Base-by-base conservation (phyloP, 1,140 invertebrate genomes). In the Aleiodes sp. region DNA sequence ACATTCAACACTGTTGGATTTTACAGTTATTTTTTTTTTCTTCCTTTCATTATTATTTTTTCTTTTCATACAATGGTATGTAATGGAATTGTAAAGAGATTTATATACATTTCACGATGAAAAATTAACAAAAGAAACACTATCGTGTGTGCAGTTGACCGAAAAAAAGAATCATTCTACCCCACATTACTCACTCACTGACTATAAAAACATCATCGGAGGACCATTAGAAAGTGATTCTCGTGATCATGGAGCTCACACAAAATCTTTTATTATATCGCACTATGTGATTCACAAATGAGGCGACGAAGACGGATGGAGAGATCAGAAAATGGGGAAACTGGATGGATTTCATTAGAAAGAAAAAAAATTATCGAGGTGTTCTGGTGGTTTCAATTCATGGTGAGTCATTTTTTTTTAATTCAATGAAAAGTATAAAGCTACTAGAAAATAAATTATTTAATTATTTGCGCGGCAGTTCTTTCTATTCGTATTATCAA, bases 21-120 rank as follows among this genome's bases (percentile, higher is more conserved):
- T n/a, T n/a, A n/a, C n/a, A n/a, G n/a, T n/a, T n/a, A n/a, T n/a
- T n/a, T n/a, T n/a, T n/a, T n/a, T n/a, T n/a, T n/a, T n/a, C n/a
- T n/a, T n/a, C n/a, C n/a, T n/a, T 61, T 61, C 59, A 61, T 61
- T 61, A 35, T 12, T 19, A 33, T 61, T 61, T 29, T 62, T 35
- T n/a, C 3, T 26, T 65, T 37, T 28, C 43, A 31, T 29, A 33
- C 63, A 65, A 59, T 29, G 56, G 6, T 7, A 65, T 29, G 19
- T 46, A 19, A 46, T 46, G 41, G 19, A 46, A 46, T 16, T 21
- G 46, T 66, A 28, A 31, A 41, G 56, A 33, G 46, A 66, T 66
- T 66, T 66, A 66, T 66, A 19, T 46, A 56, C 35, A 57, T 52
- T 35, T n/a, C 21, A 16, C 19, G 21, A 19, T 39, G 56, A 24